A percentile compares a stretch with the other conserved stretches of the same genome.
These are phyloP conservation scores for Eurytoma adleriae DNA, from an alignment of 2,888 invertebrate species.

Conservation along the genomic window DNA sequence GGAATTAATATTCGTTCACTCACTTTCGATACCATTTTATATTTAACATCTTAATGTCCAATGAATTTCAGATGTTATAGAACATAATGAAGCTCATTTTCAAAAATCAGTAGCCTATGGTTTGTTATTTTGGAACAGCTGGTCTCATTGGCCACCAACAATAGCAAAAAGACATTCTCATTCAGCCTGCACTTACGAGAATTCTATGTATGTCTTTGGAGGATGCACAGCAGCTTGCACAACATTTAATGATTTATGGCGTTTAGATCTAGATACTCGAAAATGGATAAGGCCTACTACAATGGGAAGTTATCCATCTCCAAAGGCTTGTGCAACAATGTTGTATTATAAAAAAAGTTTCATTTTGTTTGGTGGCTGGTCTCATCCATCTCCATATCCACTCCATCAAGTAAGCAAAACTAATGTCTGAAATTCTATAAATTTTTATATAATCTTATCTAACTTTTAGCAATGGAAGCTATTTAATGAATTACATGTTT, in stretches of 20 bases:
- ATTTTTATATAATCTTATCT: constrained; percentile 11
- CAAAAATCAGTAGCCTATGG: constrained; percentile 87
- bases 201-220: constrained; percentile 96
- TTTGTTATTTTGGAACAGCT: constrained; percentile 85
- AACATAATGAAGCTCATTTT: constrained; percentile 85
- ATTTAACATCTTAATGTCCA: background rate
- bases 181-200: constrained; percentile 89
- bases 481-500: constrained; percentile 94
- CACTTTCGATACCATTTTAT: background rate
- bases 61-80: constrained; percentile 84
- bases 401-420: constrained; percentile 82
- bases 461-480: constrained; percentile 82
- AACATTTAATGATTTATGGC: constrained; percentile 98
- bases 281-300: constrained; percentile 91
- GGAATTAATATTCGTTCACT: background rate
- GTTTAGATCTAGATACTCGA: constrained; percentile 90
- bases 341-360: constrained; percentile 90
- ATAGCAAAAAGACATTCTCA: constrained; percentile 95
- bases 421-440: background rate
- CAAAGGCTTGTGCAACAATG: constrained; percentile 96
- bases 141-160: constrained; percentile 82
- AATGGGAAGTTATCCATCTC: constrained; percentile 93
- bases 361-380: constrained; percentile 96
- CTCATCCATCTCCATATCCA: constrained; percentile 92
- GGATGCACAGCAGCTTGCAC: constrained; percentile 96